Conservation (phyloP, 2,113 vertebrate species). For the Nibea coibor region DNA sequence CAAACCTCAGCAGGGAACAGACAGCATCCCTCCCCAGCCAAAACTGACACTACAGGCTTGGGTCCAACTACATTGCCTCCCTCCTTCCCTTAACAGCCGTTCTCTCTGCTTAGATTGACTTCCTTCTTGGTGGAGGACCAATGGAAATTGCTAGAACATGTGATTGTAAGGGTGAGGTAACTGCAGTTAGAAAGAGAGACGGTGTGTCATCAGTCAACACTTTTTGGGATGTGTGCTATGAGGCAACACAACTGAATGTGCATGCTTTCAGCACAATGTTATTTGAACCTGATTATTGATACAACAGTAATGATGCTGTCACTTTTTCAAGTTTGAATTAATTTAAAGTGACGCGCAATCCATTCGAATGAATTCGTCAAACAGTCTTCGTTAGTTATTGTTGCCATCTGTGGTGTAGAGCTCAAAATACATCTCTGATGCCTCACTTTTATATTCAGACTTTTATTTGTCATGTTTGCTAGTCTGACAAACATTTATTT, state of each 20-base stretch:
- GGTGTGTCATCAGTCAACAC: not conserved
- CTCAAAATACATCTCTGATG: no score
- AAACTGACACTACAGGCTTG: constrained; percentile 62
- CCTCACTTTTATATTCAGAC: no score
- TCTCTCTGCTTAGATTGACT: constrained; percentile 45
- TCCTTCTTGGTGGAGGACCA: constrained; percentile 12
- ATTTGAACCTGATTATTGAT: constrained; percentile 7
- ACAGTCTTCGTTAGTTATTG: no score
- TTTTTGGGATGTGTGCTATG: not conserved
- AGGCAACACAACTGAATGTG: not conserved
- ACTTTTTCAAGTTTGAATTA: no score
- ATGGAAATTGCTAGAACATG: constrained; percentile 24
- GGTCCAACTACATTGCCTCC: constrained; percentile 57
- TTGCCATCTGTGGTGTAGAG: no score
- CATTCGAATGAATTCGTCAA: no score
- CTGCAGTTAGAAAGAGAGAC: constrained; percentile 17
- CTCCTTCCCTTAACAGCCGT: constrained; percentile 58
- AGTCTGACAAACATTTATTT: no score
- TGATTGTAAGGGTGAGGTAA: constrained; percentile 17
- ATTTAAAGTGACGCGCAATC: no score
- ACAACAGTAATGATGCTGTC: not conserved
- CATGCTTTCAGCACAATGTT: constrained; percentile 3
- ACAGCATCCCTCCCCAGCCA: constrained; percentile 64
- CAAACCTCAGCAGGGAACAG: constrained; percentile 69
- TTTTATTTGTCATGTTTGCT: no score